Evolutionary conservation across 2,888 invertebrate genomes (phyloP).

Genomic region (Pristionchus entomophagus): DNA sequence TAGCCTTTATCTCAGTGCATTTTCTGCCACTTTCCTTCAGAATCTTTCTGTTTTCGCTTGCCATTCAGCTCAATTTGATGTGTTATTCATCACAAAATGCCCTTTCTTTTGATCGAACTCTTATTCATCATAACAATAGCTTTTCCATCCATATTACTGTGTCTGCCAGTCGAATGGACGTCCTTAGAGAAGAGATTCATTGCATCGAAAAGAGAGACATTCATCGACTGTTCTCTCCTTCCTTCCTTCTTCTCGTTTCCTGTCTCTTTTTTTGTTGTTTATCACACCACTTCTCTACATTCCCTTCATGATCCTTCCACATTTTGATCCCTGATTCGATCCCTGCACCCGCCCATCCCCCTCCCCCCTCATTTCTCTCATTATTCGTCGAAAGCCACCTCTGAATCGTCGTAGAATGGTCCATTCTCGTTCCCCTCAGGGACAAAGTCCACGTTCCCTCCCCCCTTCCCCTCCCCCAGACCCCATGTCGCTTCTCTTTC

Average conservation of each 20-base stretch:
- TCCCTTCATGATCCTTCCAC: background rate
- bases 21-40: no score
- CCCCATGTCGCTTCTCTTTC: background rate
- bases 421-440: background rate
- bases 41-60: background rate
- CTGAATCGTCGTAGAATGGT: background rate
- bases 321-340: background rate
- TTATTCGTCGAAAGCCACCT: background rate
- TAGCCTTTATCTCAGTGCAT: background rate
- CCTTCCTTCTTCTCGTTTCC: background rate
- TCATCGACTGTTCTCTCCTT: background rate
- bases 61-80: no score
- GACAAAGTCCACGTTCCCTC: constrained; percentile 24
- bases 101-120: no score
- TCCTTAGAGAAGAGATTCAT: no score
- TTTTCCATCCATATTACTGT: no score
- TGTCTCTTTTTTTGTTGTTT: background rate
- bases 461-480: background rate
- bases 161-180: no score
- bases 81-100: no score
- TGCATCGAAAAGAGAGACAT: background rate
- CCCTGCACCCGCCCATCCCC: background rate
- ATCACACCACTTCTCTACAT: background rate
- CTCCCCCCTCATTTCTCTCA: background rate
- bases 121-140: no score